Conservation (phyloP, 2,888 invertebrate genomes). For the Harpalus rufipes region DNA sequence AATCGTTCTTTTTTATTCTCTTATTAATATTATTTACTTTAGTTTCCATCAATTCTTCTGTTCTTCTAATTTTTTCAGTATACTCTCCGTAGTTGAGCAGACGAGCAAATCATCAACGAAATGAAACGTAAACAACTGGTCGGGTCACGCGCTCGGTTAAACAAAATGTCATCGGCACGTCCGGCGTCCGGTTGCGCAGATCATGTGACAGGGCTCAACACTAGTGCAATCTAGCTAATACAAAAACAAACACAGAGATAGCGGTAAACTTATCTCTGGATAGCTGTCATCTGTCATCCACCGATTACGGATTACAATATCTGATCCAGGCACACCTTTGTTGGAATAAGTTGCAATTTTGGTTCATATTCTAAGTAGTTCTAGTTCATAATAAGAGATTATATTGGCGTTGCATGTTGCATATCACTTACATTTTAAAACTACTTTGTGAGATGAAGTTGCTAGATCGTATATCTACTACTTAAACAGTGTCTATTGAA, state of each 20-base stretch:
- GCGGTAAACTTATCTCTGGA: conserved; percentile 26
- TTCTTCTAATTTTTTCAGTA: too few relatives aligned
- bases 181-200: neutral
- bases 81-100: too few relatives aligned
- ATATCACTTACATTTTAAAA: too few relatives aligned
- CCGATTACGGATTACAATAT: too few relatives aligned
- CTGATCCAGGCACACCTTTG: neutral
- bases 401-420: too few relatives aligned
- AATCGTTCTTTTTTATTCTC: too few relatives aligned
- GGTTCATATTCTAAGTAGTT: neutral
- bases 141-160: neutral
- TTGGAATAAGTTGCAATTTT: neutral
- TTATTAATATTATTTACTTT: neutral
- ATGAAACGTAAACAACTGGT: neutral
- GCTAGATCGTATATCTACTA: too few relatives aligned
- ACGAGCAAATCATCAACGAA: neutral
- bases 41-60: neutral
- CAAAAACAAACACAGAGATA: conserved; percentile 5
- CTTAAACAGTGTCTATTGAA: too few relatives aligned
- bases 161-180: neutral
- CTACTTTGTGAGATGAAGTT: too few relatives aligned
- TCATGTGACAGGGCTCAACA: conserved; percentile 12
- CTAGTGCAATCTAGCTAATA: conserved; percentile 29
- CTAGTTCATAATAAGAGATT: neutral
- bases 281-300: neutral